A percentile compares a stretch with the other conserved stretches of the same genome.
These are phyloP conservation scores for Lithodes maja DNA, from an alignment of 2,888 invertebrate species.

Conservation along the genomic window DNA sequence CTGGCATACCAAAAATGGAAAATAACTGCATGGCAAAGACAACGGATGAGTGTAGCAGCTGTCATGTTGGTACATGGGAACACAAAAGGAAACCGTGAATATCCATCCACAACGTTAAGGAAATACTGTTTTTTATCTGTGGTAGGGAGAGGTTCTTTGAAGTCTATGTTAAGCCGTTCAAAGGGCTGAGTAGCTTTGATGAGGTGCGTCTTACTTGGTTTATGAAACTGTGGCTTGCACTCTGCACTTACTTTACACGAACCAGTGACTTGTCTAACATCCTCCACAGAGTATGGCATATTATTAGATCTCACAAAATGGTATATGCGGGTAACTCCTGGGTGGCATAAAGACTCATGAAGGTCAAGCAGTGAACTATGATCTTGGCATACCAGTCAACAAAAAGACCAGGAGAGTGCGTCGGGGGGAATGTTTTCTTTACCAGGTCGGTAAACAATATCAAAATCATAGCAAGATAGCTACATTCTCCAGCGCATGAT, in stretches of 20 bases:
- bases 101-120: background rate
- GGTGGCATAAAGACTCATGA: background rate
- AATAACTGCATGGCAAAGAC: background rate
- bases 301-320: too few relatives aligned
- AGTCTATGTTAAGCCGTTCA: too few relatives aligned
- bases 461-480: slow-evolving; percentile 2
- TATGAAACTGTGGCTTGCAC: too few relatives aligned
- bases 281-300: too few relatives aligned
- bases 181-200: too few relatives aligned
- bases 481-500: slow-evolving; percentile 7
- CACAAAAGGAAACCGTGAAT: background rate
- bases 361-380: background rate
- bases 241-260: too few relatives aligned
- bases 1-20: too few relatives aligned
- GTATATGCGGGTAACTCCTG: background rate
- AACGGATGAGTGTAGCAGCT: background rate
- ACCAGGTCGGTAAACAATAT: slow-evolving; percentile 6
- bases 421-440: slow-evolving; percentile 2
- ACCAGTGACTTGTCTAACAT: too few relatives aligned
- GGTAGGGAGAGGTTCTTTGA: background rate
- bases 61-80: background rate
- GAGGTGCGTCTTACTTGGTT: too few relatives aligned
- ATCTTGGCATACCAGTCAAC: slow-evolving; percentile 7
- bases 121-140: background rate
- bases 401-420: background rate